Evolutionary conservation across 1,140 invertebrate genomes (phyloP).

Genomic region (Ceratina japonica): DNA sequence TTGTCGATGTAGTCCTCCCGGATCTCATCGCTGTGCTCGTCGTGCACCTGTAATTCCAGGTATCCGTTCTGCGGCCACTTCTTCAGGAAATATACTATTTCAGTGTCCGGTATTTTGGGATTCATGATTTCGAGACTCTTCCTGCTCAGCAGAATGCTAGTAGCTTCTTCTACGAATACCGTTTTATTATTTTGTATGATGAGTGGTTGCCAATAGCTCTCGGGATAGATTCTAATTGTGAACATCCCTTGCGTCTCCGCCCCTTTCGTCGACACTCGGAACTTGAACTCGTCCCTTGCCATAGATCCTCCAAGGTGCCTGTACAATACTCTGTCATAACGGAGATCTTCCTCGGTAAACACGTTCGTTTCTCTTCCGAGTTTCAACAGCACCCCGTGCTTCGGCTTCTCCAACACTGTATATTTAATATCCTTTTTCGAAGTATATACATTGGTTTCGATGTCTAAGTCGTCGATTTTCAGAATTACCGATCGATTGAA

Average conservation of each 20-base stretch:
- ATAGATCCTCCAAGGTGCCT: conserved; percentile 80
- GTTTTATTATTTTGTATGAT: conserved; percentile 85
- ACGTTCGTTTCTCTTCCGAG: conserved; percentile 66
- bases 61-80: conserved; percentile 90
- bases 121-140: conserved; percentile 90
- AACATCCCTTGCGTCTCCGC: conserved; percentile 85
- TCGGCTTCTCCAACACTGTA: conserved; percentile 80
- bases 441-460: conserved; percentile 89
- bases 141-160: conserved; percentile 87
- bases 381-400: conserved; percentile 80
- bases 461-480: conserved; percentile 85
- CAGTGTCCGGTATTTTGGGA: conserved; percentile 89
- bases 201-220: conserved; percentile 92
- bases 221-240: conserved; percentile 87
- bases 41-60: conserved; percentile 85
- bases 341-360: conserved; percentile 87
- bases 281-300: conserved; percentile 75
- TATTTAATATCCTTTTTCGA: conserved; percentile 81
- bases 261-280: conserved; percentile 83
- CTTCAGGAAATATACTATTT: conserved; percentile 89
- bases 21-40: conserved; percentile 79
- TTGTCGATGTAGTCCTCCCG: conserved; percentile 84
- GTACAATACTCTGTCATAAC: conserved; percentile 83
- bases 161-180: conserved; percentile 90
- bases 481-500: conserved; percentile 88